These are phyloP conservation scores for Monopterus albus DNA, from an alignment of 2,113 vertebrate genomes.

Conservation along the genomic window DNA sequence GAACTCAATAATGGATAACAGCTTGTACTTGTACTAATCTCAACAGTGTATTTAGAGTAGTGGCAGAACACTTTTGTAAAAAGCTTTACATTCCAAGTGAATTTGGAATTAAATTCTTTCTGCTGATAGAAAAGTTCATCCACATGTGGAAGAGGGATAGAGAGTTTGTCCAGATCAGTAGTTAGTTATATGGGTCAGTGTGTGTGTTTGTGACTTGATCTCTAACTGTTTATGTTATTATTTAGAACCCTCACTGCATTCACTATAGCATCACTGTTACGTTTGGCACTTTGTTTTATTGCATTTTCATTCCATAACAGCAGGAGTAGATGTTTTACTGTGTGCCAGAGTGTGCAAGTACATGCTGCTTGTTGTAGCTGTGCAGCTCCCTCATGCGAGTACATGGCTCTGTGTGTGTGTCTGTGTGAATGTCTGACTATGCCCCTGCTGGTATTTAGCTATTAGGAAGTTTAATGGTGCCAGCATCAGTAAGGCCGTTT, in stretches of 20 bases:
- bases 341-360: constrained; percentile 2
- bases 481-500: constrained; percentile 19
- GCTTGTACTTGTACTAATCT: no score
- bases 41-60: not conserved
- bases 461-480: constrained; percentile 36
- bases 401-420: constrained; percentile 4
- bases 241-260: constrained; percentile 9
- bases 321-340: constrained; percentile 44
- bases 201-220: constrained; percentile 4
- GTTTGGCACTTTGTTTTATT: constrained; percentile 21
- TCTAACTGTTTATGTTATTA: constrained; percentile 16
- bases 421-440: not conserved
- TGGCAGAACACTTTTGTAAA: not conserved
- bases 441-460: constrained; percentile 24
- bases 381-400: no score
- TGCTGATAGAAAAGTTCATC: no score
- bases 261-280: constrained; percentile 5
- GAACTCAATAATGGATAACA: no score
- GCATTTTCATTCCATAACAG: constrained; percentile 39
- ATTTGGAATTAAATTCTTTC: no score
- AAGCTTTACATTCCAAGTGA: no score
- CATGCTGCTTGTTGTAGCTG: not conserved
- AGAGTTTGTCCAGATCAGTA: constrained; percentile 38
- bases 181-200: constrained; percentile 72
- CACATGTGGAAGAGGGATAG: no score